These are phyloP conservation scores for Diorhabda carinulata DNA, from an alignment of 1,140 invertebrate genomes.

Conservation along the genomic window DNA sequence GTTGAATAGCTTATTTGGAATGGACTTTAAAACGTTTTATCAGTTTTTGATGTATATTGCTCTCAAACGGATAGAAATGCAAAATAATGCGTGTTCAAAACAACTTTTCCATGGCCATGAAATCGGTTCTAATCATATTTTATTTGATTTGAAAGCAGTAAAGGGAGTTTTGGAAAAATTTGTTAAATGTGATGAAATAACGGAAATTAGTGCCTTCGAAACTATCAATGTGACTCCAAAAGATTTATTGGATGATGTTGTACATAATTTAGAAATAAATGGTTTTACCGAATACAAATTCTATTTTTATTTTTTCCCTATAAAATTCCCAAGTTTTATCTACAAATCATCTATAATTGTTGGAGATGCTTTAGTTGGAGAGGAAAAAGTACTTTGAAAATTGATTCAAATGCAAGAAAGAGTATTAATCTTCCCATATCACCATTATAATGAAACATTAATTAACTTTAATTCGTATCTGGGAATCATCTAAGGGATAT, in stretches of 20 bases:
- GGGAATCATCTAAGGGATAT: too few relatives aligned
- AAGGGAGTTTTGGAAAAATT: conserved; percentile 47
- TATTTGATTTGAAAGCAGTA: conserved; percentile 50
- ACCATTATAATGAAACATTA: too few relatives aligned
- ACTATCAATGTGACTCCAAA: conserved; percentile 9
- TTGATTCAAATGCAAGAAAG: too few relatives aligned
- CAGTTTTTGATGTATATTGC: conserved; percentile 65
- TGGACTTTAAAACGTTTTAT: conserved; percentile 72
- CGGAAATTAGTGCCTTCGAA: conserved; percentile 15
- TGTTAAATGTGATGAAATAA: conserved; percentile 30
- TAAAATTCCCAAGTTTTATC: too few relatives aligned
- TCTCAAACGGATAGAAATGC: conserved; percentile 49
- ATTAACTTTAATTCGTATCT: too few relatives aligned
- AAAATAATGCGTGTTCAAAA: conserved; percentile 26
- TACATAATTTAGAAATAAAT: conserved; percentile 12
- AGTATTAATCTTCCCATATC: too few relatives aligned
- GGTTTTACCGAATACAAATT: too few relatives aligned
- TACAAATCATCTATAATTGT: too few relatives aligned
- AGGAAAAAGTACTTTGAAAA: too few relatives aligned
- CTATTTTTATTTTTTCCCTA: too few relatives aligned
- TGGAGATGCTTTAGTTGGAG: too few relatives aligned
- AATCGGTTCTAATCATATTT: conserved; percentile 49
- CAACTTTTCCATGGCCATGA: conserved; percentile 44
- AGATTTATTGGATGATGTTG: conserved; percentile 19
- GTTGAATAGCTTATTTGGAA: conserved; percentile 76